Base-by-base conservation (phyloP, 2,888 invertebrate genomes). In the Limnephilus rhombicus region DNA sequence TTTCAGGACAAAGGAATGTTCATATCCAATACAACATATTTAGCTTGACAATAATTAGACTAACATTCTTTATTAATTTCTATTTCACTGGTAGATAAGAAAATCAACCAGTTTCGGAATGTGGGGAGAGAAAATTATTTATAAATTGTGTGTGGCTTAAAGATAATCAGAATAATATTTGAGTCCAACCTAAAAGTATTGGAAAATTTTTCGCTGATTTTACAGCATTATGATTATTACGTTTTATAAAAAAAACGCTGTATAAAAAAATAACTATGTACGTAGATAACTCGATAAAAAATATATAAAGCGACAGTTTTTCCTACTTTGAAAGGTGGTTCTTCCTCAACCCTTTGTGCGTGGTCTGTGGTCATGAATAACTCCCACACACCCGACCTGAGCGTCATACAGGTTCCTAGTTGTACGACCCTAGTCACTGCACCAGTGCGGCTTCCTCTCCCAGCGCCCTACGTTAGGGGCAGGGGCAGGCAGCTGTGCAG, bases 401-500 rank as follows among this genome's bases (percentile, higher is more conserved):
- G 5, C n/a, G 24, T 68, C 68, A 2, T 68, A n/a, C 5, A 68
- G 68, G 68, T 68, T 68, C 68, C 68, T 68, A 68, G 29, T 41
- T 45, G 53, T n/a, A 37, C 53, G 53, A 41, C 31, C 24, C 53
- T 29, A 31, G 45, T 87, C 80, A 7, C 12, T 29, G 34, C 80
- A 68, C 37, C 34, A 89, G 80, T 53, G 29, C n/a, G 68, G 89
- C 89, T 89, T 89, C 88, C 29, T 41, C 24, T 68, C 68, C n/a
- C 68, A 37, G 31, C 89, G 37, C 81, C 29, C 68, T 18, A 5
- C n/a, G 81, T 34, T 81, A 24, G 89, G 80, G 81, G 81, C 80
- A 34, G 41, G 89, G 45, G 81, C 80, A 24, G 41, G 89, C 89
- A 89, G 89, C 89, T 89, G 89, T 89, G 82, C 89, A 81, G 37